Base-by-base conservation (phyloP, 1,140 invertebrate species). In the Papilio dardanus region DNA sequence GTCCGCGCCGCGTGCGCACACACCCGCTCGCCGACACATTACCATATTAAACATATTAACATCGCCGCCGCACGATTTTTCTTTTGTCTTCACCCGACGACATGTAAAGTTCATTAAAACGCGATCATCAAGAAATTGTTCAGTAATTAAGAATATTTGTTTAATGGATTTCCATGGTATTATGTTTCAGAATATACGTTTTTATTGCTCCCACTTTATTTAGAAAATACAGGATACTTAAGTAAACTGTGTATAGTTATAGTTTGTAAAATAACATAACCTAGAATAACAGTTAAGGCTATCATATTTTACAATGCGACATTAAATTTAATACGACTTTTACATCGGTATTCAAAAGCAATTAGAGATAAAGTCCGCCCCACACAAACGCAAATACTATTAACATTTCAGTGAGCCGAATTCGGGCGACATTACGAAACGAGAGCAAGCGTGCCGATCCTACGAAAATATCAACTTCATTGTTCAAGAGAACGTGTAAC, bases 11-110 rank as follows among this genome's bases (percentile, higher is more conserved):
- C 82, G 80, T 40, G 78, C 77, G 80, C 81, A 86, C 83, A 83
- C 80, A 81, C 81, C 83, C 85, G 76, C 78, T 75, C 82, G 80
- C 82, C 79, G 74, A 67, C 77, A 66, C 80, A 87, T 90, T 88
- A 85, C 84, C 87, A 88, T 88, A 88, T 81, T 84, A 84, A 85
- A 82, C 71, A 54, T 71, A 73, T 73, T 76, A 37, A 78, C 74
- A 77, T 76, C 77, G 46, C 77, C 33, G 67, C 8, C n/a, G 3
- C 4, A n/a, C n/a, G 67, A 69, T 69, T 37, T 40, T 40, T 40
- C 31, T 40, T 69, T 69, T 14, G 33, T 37, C 67, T 74, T 65
- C n/a, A 69, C 46, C 35, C 74, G 74, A 50, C 21, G 19, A 40
- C 67, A 40, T 69, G 19, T 69, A 42, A 28, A 69, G 67, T 37